Evolutionary conservation across 2,797 vertebrate species (phyloP).

Genomic region (Emydoidea blandingii): DNA sequence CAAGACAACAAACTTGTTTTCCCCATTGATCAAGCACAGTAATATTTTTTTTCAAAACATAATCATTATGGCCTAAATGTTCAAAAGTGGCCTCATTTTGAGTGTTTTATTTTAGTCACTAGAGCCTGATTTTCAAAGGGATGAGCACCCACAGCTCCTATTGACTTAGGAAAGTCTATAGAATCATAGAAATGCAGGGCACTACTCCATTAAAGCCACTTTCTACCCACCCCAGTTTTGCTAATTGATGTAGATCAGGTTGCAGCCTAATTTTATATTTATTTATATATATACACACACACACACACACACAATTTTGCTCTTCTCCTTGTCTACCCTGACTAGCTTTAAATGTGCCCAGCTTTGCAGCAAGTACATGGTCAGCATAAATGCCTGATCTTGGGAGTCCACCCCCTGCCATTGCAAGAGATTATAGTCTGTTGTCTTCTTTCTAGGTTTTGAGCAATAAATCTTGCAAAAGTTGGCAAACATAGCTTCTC

Average conservation of each 20-base stretch:
- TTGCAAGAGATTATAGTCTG: not conserved
- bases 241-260: constrained; percentile 30
- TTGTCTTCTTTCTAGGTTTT: not conserved
- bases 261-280: constrained; percentile 14
- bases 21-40: constrained; percentile 33
- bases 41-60: constrained; percentile 11
- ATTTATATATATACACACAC: too few relatives aligned
- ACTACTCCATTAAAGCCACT: constrained; percentile 56
- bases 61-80: not conserved
- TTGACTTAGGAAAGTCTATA: constrained; percentile 37
- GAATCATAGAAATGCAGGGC: not conserved
- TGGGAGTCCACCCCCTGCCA: not conserved
- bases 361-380: not conserved
- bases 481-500: not conserved
- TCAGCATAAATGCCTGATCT: not conserved
- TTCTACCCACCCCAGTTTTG: constrained; percentile 32
- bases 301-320: not conserved
- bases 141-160: constrained; percentile 23
- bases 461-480: not conserved
- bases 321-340: constrained; percentile 62
- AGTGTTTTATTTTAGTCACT: not conserved
- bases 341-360: constrained; percentile 60
- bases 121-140: constrained; percentile 30
- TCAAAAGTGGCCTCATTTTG: constrained; percentile 48
- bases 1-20: not conserved